Evolutionary conservation across 2,888 invertebrate genomes (phyloP), one percentile per base, ranked within the genome.

Genomic region (Dicranocentrus wangi): DNA sequence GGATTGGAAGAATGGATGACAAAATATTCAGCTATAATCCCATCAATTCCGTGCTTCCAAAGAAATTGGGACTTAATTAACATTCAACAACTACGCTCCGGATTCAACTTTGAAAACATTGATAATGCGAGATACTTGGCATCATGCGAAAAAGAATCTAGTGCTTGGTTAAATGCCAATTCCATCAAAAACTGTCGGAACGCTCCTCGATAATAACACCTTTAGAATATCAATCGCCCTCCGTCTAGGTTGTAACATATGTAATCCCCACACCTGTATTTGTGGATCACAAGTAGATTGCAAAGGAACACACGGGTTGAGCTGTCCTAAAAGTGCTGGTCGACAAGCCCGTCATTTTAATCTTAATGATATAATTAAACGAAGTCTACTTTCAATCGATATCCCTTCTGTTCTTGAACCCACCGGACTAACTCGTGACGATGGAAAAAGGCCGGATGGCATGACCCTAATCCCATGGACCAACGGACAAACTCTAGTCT

Each of bases 401-500:
- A 39, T 60, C 15, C 75, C 68, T 1, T 10, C 69, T 1, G 15
- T 63, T 21, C 61, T 68, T 1, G 73, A 81, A 28, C 69, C 81
- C 1, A 13, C 53, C 19, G 79, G 79, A 15, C 17, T 63, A 5
- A 55, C 25, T 8, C 1, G 71, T 7, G 28, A 27, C 13, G 81
- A 73, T 55, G 81, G 69, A 1, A 81, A 69, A 42, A 23, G 75
- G 8, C 69, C 69, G 0, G 73, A 75, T 43, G 73, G 73, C 32
- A 23, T 81, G 17, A 69, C 68, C n/a, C 5, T 75, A 1, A 23
- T 39, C 1, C 73, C 81, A 1, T 81, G 69, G 81, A 39, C 19
- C 0, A 21, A 21, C 1, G 81, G 81, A 3, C 42, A 53, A 27
- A 51, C 51, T 39, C 55, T 79, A 1, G 79, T 81, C 0, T 81